Evolutionary conservation across 2,797 vertebrate species (phyloP).

Genomic region (Mormyrops attenuatus): DNA sequence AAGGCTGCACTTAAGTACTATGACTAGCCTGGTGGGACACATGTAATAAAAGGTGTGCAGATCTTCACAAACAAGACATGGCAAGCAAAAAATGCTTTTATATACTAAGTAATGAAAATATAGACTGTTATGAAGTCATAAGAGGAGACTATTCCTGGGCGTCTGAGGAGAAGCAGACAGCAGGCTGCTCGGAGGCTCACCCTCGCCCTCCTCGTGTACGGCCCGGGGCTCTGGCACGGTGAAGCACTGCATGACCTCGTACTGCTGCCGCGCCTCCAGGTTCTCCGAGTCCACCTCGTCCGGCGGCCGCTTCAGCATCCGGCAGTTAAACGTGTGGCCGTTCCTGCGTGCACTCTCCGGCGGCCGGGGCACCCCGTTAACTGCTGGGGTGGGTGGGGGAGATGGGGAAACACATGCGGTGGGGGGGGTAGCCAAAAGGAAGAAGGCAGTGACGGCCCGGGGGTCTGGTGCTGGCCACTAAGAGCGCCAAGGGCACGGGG

Average conservation of each 20-base stretch:
- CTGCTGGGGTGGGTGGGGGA: constrained; percentile 47
- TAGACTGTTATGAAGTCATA: neutral
- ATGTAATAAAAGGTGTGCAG: neutral
- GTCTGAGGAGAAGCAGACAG: neutral
- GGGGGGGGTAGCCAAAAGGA: no score
- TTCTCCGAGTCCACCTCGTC: constrained; percentile 78
- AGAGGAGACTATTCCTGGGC: neutral
- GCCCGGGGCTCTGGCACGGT: constrained; percentile 82
- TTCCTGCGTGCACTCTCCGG: constrained; percentile 74
- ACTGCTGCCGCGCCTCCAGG: constrained; percentile 83
- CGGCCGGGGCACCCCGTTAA: constrained; percentile 85
- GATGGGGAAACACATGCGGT: neutral
- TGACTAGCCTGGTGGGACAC: neutral
- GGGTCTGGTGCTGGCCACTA: no score
- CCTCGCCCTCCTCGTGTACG: constrained; percentile 83
- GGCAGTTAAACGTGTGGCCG: constrained; percentile 89
- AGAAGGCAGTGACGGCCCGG: no score
- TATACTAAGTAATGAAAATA: neutral
- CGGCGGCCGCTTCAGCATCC: constrained; percentile 85
- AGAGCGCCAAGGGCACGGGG: no score
- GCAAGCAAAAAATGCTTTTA: neutral
- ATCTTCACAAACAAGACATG: neutral
- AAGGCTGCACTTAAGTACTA: neutral
- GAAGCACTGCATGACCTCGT: constrained; percentile 94
- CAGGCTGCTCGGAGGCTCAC: constrained; percentile 45